These are phyloP conservation scores for Monochamus alternatus DNA, from an alignment of 2,888 invertebrate genomes.

Conservation along the genomic window DNA sequence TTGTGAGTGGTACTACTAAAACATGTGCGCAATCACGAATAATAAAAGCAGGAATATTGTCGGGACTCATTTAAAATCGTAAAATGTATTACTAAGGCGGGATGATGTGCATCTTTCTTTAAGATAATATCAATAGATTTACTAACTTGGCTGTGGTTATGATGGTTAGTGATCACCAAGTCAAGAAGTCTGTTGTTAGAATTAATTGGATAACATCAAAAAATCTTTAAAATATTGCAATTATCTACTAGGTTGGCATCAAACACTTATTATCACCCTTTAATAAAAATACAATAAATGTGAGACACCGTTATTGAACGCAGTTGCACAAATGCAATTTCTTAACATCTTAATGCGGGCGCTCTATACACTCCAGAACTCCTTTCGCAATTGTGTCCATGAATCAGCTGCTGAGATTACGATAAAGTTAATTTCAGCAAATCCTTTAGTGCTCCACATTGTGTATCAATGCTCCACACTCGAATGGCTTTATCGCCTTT, in stretches of 20 bases:
- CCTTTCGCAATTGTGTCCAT: constrained; percentile 18
- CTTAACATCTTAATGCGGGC: constrained; percentile 14
- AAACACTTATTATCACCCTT: neutral
- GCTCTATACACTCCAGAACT: constrained; percentile 3
- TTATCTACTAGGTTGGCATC: neutral
- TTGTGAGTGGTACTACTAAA: too few species aligned
- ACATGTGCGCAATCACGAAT: too few species aligned
- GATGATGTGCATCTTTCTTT: too few species aligned
- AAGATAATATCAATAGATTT: too few species aligned
- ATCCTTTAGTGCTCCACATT: constrained; percentile 24
- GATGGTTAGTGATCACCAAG: too few species aligned
- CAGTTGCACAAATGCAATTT: constrained; percentile 11
- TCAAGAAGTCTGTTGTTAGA: too few species aligned
- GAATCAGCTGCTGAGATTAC: constrained; percentile 12
- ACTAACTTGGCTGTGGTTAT: too few species aligned
- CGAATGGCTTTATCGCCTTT: constrained; percentile 10
- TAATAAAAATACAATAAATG: neutral
- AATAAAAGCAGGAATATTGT: too few species aligned
- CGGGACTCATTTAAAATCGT: too few species aligned
- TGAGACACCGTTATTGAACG: neutral
- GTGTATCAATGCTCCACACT: constrained; percentile 14
- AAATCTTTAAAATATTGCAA: neutral
- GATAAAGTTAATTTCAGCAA: constrained; percentile 21
- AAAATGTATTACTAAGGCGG: too few species aligned
- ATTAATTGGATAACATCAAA: too few species aligned